Percentiles rank a stretch among this genome's conserved stretches.
Conservation (phyloP, 2,113 vertebrate genomes). For the Psittacus erithacus region DNA sequence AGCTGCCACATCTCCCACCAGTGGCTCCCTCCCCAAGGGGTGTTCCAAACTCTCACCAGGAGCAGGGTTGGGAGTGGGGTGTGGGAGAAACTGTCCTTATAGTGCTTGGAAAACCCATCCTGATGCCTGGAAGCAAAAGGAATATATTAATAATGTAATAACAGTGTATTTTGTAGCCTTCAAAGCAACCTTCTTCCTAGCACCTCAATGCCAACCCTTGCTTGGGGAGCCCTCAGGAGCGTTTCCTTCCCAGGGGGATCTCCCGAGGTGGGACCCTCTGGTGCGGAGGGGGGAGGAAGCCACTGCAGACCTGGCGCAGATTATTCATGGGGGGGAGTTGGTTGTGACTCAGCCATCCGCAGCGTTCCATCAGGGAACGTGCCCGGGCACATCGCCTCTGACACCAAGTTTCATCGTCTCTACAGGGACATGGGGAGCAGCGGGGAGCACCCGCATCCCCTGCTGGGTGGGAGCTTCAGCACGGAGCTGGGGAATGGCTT, state of each 20-base stretch:
- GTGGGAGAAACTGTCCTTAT: background rate
- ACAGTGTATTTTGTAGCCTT: background rate
- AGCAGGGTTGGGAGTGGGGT: background rate
- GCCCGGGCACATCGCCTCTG: background rate
- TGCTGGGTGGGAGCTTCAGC: background rate
- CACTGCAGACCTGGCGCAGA: background rate
- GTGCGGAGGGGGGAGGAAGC: background rate
- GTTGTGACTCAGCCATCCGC: conserved; percentile 19
- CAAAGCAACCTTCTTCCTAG: background rate
- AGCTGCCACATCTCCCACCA: background rate
- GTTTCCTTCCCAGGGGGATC: background rate
- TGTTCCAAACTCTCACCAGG: background rate
- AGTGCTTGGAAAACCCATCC: background rate
- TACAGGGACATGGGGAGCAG: background rate
- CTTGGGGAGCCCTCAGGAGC: background rate
- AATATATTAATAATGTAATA: background rate
- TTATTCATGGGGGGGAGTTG: background rate
- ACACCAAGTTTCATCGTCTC: background rate
- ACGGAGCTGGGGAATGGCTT: accelerated
- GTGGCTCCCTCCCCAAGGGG: background rate
- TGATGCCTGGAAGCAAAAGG: background rate
- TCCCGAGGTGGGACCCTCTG: background rate
- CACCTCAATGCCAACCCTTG: accelerated
- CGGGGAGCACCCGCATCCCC: background rate
- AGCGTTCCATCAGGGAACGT: background rate